Percentiles rank a stretch among this genome's conserved stretches.
phyloP scores from a whole-genome alignment of 2,113 vertebrate species.

The Harpagus bidentatus region DNA sequence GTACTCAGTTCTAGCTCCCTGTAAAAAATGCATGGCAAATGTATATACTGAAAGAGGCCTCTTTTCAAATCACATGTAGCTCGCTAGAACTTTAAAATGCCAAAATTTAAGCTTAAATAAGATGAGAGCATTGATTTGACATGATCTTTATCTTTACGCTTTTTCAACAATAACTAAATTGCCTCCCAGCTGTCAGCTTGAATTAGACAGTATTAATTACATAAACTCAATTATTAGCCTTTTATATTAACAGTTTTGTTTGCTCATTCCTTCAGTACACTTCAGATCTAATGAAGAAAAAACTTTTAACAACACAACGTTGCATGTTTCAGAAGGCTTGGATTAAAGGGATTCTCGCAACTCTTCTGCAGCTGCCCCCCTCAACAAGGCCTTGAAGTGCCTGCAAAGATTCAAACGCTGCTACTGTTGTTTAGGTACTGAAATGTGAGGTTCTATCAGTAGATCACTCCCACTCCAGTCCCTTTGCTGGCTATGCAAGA shows the following conservation, averaged over 20 bases:
- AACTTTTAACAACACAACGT: background rate
- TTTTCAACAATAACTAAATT: background rate
- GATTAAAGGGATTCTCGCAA: background rate
- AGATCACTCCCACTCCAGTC: background rate
- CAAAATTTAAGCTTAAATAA: background rate
- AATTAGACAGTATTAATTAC: background rate
- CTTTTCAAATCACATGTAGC: background rate
- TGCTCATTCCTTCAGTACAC: background rate
- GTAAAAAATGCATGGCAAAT: background rate
- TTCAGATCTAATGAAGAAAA: background rate
- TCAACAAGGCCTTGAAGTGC: background rate
- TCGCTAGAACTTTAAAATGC: background rate
- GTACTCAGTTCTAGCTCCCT: background rate
- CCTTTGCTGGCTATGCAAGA: background rate
- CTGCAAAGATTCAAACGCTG: background rate
- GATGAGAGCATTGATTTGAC: background rate
- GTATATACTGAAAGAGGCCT: background rate
- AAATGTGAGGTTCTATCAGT: conserved; percentile 19
- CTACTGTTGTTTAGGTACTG: background rate
- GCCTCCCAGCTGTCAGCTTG: background rate
- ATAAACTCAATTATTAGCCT: background rate
- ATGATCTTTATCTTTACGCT: background rate
- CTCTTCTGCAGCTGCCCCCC: background rate
- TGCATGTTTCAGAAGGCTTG: background rate
- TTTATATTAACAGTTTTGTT: background rate